Evolutionary conservation across 1,140 invertebrate genomes (phyloP), one percentile per base, ranked within the genome.

Genomic region (Macrotrachela quadricornifera): DNA sequence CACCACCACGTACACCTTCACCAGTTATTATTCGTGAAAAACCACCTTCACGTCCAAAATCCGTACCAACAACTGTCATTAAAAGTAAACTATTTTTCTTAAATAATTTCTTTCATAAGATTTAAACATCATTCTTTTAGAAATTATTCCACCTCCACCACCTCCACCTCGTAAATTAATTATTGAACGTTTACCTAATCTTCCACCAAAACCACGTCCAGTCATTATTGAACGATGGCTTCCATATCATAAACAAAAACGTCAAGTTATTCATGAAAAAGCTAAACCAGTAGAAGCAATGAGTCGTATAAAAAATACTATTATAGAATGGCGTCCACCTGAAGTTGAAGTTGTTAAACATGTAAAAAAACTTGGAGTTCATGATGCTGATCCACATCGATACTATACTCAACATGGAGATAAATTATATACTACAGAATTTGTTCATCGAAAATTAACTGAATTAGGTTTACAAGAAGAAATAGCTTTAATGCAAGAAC

Each of bases 141-240:
- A 46, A 18, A 21, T 38, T 14, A 44, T 14, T 16, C 46, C 46
- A 12, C 45, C 42, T 44, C 30, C 46, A 40, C 48, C 48, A 37
- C 54, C 54, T 43, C 54, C 54, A 38, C 54, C 54, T 10, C 13
- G 54, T 14, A 45, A 47, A 50, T 48, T 55, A 38, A 55, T 55
- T 39, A 51, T 55, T 46, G 54, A 55, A 36, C 15, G 46, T 0
- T 14, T 55, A 10, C 48, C 48, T 42, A 40, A 44, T 36, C 37
- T 55, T 30, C 54, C 54, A 42, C 10, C 48, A 14, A 55, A 55
- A 47, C 54, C 54, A 30, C 48, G 46, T n/a, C 30, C 48, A 13
- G 21, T 55, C 12, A 30, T 55, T 46, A 41, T 55, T 10, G 54
- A 55, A 55, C 48, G 54, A 12, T 55, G 54, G 54, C 30, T 55